Base-by-base conservation (phyloP, 2,797 vertebrate genomes). In the Parauchenoglanis ngamensis region DNA sequence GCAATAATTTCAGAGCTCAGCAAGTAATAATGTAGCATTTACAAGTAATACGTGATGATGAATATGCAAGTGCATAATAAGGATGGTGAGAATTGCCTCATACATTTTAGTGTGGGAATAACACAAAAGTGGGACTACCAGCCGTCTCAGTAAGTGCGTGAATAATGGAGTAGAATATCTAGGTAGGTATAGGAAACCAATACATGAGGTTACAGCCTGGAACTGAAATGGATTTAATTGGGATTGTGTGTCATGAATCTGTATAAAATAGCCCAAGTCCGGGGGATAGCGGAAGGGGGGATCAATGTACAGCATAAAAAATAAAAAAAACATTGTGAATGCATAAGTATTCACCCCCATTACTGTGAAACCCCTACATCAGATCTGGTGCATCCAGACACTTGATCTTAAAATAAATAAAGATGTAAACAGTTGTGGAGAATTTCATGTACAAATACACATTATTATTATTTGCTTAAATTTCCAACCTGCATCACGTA, bases 1-100 rank as follows among this genome's bases (percentile, higher is more conserved):
- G 59, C 40, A 81, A 65, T 81, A 15, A 65, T 49, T 67, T 82
- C 61, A 65, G 59, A 46, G 57, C 25, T 82, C 28, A 17, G 57
- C 31, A 63, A 61, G 44, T 82, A 65, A 82, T 65, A 65, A 46
- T 65, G 59, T 28, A 46, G 59, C 59, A 65, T 65, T 49, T 65
- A 65, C 25, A 46, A 19, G 40, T 82, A 65, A 65, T 82, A 19
- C 25, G 28, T 46, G 77, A 31, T 11, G 31, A 77, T 15, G 49
- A 77, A 77, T 77, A 19, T 77, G 75, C 75, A 77, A 25, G 19
- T 44, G 35, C 17, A 8, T 78, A 21, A 25, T 15, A 25, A 44
- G 57, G 12, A 61, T 44, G 78, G 31, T n/a, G 56, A 80, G 57
- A n/a, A 61, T 7, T 44, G 56, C 35, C 35, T 80, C 78, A 61